These are phyloP conservation scores for Polylopha cassiicola DNA, from an alignment of 2,888 invertebrate species.

Conservation along the genomic window DNA sequence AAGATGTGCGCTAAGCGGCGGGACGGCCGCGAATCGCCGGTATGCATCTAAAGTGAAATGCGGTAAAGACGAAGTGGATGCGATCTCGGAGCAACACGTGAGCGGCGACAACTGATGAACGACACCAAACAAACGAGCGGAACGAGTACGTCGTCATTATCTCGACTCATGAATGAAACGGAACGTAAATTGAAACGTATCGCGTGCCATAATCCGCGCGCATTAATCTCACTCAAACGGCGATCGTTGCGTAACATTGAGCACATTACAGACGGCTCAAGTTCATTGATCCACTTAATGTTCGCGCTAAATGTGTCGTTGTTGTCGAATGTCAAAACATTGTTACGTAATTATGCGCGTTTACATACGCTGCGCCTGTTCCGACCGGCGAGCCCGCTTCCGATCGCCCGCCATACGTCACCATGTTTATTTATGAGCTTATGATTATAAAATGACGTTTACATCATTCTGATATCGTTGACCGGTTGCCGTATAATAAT, in stretches of 20 bases:
- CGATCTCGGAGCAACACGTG: constrained; percentile 26
- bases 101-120: constrained; percentile 41
- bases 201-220: constrained; percentile 76
- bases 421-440: constrained; percentile 73
- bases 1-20: too few relatives aligned
- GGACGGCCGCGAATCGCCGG: too few relatives aligned
- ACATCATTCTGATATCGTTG: constrained; percentile 70
- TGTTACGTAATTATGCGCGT: constrained; percentile 67
- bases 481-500: constrained; percentile 67
- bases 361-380: constrained; percentile 52
- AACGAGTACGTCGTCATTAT: constrained; percentile 66
- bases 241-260: constrained; percentile 69
- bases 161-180: constrained; percentile 73
- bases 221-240: constrained; percentile 76
- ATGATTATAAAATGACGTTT: constrained; percentile 76
- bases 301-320: constrained; percentile 73
- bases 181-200: constrained; percentile 76
- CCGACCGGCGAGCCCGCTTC: constrained; percentile 43
- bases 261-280: constrained; percentile 67
- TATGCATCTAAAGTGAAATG: constrained; percentile 14
- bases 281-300: constrained; percentile 77
- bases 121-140: constrained; percentile 60
- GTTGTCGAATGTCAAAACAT: constrained; percentile 73
- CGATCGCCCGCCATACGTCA: constrained; percentile 52
- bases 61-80: constrained; percentile 18